Evolutionary conservation across 92 coral and sea anemone genomes (phyloP).

Genomic region (Phymanthus crucifer): DNA sequence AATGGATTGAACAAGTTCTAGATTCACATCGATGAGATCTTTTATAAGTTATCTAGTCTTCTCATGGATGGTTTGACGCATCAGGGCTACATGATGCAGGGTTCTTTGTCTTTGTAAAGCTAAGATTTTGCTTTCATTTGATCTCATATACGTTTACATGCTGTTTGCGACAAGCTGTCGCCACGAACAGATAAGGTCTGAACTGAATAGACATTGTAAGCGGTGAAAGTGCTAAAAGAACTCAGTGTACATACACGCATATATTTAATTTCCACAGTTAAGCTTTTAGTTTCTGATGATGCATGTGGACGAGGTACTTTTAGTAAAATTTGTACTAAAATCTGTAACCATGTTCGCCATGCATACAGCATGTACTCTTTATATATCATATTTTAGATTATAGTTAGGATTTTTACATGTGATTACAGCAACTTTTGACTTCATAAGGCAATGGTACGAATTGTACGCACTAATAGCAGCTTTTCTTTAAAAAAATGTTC

Average conservation of each 20-base stretch:
- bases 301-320: background rate
- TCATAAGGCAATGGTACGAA: background rate
- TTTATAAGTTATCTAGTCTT: background rate
- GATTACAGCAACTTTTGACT: background rate
- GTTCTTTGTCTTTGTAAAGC: too few relatives aligned
- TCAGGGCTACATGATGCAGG: background rate
- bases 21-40: background rate
- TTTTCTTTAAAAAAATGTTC: background rate
- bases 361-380: too few relatives aligned
- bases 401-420: background rate
- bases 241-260: background rate
- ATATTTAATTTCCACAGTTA: background rate
- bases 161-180: too few relatives aligned
- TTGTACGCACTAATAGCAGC: background rate
- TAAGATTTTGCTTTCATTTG: too few relatives aligned
- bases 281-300: background rate
- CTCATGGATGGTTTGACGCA: background rate
- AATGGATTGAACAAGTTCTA: constrained; percentile 66
- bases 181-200: too few relatives aligned
- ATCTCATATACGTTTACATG: too few relatives aligned
- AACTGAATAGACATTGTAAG: too few relatives aligned
- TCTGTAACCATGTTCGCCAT: background rate
- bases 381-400: too few relatives aligned
- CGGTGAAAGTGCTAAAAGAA: too few relatives aligned
- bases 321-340: background rate